Evolutionary conservation across 2,888 invertebrate species (phyloP).

Genomic region (Leptarthrus brevirostris): DNA sequence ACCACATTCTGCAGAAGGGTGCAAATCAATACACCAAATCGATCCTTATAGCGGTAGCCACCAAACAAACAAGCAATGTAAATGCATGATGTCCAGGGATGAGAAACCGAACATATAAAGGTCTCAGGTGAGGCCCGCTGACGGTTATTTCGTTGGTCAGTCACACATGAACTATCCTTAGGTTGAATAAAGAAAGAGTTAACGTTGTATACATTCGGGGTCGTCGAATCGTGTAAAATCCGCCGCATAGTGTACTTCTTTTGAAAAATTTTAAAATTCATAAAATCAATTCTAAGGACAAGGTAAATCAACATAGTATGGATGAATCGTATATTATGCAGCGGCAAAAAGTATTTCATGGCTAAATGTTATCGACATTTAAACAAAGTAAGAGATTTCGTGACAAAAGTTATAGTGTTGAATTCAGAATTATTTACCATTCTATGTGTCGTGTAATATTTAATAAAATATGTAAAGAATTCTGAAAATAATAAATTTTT

Average conservation of each 20-base stretch:
- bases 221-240: background rate
- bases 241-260: background rate
- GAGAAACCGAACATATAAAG: slow-evolving; percentile 38
- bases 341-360: background rate
- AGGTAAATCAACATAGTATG: background rate
- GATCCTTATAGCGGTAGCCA: slow-evolving; percentile 29
- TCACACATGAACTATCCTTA: slow-evolving; percentile 19
- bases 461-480: too few species aligned
- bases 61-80: background rate
- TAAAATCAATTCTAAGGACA: slow-evolving; percentile 30
- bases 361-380: background rate
- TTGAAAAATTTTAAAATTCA: slow-evolving; percentile 12
- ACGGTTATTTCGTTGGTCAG: slow-evolving; percentile 38
- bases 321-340: background rate
- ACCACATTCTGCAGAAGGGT: slow-evolving; percentile 10
- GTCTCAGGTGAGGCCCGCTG: slow-evolving; percentile 8
- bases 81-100: slow-evolving; percentile 29
- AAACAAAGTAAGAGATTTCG: too few species aligned
- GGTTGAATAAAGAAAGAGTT: background rate
- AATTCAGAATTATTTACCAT: too few species aligned
- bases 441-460: too few species aligned
- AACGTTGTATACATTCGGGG: background rate
- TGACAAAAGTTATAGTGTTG: too few species aligned
- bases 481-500: too few species aligned
- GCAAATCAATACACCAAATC: slow-evolving; percentile 46